Conservation (phyloP, 2,113 vertebrate genomes). For the Triplophysa siluroides region DNA sequence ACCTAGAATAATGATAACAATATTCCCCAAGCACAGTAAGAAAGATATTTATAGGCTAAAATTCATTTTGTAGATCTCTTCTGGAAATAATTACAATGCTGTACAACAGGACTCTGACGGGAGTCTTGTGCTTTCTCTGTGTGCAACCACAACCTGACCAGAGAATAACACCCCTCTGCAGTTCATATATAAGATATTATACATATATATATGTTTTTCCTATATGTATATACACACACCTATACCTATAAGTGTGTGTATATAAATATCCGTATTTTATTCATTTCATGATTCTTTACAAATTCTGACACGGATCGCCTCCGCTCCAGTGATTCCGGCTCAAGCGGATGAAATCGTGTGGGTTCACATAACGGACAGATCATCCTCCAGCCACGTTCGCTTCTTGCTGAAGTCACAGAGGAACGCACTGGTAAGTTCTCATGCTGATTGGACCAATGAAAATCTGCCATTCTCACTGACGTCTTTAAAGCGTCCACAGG, state of each 20-base stretch:
- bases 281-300: slow-evolving; percentile 19
- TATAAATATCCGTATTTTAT: neutral
- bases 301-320: neutral
- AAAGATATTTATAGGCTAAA: slow-evolving; percentile 90
- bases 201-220: slow-evolving; percentile 53
- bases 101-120: slow-evolving; percentile 82
- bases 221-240: neutral
- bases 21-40: slow-evolving; percentile 86
- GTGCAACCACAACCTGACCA: slow-evolving; percentile 67
- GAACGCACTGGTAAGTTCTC: neutral
- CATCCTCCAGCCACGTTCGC: neutral
- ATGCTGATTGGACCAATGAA: slow-evolving; percentile 3
- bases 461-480: neutral
- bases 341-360: slow-evolving; percentile 49
- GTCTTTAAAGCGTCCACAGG: slow-evolving; percentile 10
- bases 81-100: slow-evolving; percentile 87
- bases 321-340: slow-evolving; percentile 42
- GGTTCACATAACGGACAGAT: slow-evolving; percentile 8
- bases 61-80: slow-evolving; percentile 88
- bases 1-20: slow-evolving; percentile 76
- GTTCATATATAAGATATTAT: slow-evolving; percentile 50
- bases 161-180: slow-evolving; percentile 69
- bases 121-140: slow-evolving; percentile 88
- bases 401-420: slow-evolving; percentile 4
- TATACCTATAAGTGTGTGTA: neutral